Evolutionary conservation across 2,797 vertebrate genomes (phyloP).

Genomic region (Tapera naevia): DNA sequence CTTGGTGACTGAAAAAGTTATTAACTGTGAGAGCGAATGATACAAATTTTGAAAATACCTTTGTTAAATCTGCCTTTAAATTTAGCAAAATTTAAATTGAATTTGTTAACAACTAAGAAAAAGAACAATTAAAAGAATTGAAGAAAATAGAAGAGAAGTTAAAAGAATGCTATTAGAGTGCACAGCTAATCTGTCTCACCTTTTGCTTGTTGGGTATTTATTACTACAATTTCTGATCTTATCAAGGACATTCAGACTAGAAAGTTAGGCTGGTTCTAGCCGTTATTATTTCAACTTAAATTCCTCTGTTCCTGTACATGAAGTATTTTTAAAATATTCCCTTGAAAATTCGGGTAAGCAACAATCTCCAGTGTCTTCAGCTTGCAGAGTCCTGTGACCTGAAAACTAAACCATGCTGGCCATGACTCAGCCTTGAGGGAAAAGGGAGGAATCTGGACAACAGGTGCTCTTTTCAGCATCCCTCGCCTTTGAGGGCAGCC

Average conservation of each 20-base stretch:
- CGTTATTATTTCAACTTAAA: neutral
- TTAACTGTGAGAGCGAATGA: neutral
- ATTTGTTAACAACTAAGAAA: neutral
- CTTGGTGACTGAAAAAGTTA: neutral
- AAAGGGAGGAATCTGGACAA: slow-evolving; percentile 19
- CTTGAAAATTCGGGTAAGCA: neutral
- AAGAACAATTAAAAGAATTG: neutral
- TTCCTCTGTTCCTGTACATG: neutral
- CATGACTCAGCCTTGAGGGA: neutral
- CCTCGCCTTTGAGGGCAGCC: slow-evolving; percentile 16
- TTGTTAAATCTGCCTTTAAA: neutral
- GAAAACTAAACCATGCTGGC: neutral
- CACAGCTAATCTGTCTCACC: neutral
- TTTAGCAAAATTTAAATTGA: too few species aligned
- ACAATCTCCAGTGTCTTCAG: accelerated
- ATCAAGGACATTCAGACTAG: neutral
- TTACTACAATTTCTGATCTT: neutral
- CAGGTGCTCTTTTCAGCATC: slow-evolving; percentile 53
- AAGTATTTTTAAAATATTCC: neutral
- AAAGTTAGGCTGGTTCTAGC: neutral
- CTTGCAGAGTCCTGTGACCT: neutral
- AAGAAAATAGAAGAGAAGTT: neutral
- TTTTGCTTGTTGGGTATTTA: neutral
- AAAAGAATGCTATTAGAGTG: neutral
- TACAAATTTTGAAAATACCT: neutral